A percentile compares a stretch with the other conserved stretches of the same genome.
Conservation (phyloP, 1,140 invertebrate genomes). For the Oedothorax gibbosus region DNA sequence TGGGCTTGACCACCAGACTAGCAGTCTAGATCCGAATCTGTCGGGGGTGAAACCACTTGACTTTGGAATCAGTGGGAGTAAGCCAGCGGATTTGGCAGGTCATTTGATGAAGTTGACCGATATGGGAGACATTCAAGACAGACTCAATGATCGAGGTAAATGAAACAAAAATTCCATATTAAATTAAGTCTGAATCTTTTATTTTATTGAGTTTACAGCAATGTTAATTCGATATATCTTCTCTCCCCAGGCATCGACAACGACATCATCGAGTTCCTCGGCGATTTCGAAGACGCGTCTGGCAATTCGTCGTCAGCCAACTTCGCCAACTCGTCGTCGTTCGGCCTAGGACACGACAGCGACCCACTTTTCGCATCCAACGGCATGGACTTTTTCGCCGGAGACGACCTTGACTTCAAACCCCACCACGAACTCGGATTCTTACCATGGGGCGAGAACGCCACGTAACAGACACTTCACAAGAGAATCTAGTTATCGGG, state of each 20-base stretch:
- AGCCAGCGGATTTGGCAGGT: background rate
- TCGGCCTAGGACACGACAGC: slow-evolving; percentile 37
- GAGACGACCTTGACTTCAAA: slow-evolving; percentile 60
- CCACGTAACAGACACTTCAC: slow-evolving; percentile 8
- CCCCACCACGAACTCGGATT: slow-evolving; percentile 23
- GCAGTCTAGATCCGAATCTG: slow-evolving; percentile 16
- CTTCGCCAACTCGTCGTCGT: slow-evolving; percentile 31
- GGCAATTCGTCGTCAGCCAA: slow-evolving; percentile 9
- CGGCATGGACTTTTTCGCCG: slow-evolving; percentile 49
- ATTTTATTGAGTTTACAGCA: background rate
- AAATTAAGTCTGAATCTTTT: background rate
- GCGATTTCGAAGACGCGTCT: background rate
- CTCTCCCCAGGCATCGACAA: slow-evolving; percentile 37
- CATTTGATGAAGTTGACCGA: slow-evolving; percentile 15
- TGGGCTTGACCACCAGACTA: background rate
- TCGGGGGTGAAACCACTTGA: background rate
- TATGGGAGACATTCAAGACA: slow-evolving; percentile 16
- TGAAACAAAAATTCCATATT: background rate
- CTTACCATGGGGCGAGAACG: slow-evolving; percentile 46
- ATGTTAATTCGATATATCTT: background rate
- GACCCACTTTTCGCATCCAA: slow-evolving; percentile 42
- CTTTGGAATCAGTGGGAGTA: background rate
- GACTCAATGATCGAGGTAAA: slow-evolving; percentile 31
- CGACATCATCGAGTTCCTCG: slow-evolving; percentile 45
- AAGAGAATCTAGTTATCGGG: no score